Conservation (phyloP, 2,797 vertebrate species). For the Muscicapa striata region DNA sequence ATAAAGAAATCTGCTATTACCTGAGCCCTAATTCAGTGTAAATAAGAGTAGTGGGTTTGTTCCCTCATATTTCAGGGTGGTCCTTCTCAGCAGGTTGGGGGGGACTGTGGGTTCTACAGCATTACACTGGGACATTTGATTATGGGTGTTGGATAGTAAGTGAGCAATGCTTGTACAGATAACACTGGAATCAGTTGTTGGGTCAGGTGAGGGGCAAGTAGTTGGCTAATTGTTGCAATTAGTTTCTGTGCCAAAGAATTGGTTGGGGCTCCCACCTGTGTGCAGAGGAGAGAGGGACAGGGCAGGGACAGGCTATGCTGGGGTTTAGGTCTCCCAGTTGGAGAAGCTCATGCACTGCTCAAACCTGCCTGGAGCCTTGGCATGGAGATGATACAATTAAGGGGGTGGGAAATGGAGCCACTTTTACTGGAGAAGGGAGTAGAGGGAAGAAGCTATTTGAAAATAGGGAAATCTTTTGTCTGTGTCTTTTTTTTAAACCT, state of each 20-base stretch:
- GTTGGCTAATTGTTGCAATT: background rate
- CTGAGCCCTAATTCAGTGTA: background rate
- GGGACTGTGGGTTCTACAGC: background rate
- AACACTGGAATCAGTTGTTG: background rate
- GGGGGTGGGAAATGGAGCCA: background rate
- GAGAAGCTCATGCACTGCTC: background rate
- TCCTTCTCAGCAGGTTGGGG: background rate
- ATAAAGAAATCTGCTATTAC: background rate
- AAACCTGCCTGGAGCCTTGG: background rate
- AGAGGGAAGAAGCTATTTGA: background rate
- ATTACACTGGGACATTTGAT: background rate
- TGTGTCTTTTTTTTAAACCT: background rate
- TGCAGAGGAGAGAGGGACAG: background rate
- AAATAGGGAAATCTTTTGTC: background rate
- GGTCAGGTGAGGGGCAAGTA: background rate
- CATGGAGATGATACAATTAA: background rate
- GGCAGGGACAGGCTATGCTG: rapidly evolving
- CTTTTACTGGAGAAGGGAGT: background rate
- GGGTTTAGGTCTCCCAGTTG: rapidly evolving
- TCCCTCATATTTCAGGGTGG: background rate
- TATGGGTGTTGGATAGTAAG: rapidly evolving
- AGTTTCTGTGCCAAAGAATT: background rate
- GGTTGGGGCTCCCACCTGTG: background rate
- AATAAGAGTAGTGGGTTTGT: background rate
- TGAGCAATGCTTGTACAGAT: background rate